phyloP scores from a whole-genome alignment of 2,888 invertebrate species.

The Orgyia antiqua region DNA sequence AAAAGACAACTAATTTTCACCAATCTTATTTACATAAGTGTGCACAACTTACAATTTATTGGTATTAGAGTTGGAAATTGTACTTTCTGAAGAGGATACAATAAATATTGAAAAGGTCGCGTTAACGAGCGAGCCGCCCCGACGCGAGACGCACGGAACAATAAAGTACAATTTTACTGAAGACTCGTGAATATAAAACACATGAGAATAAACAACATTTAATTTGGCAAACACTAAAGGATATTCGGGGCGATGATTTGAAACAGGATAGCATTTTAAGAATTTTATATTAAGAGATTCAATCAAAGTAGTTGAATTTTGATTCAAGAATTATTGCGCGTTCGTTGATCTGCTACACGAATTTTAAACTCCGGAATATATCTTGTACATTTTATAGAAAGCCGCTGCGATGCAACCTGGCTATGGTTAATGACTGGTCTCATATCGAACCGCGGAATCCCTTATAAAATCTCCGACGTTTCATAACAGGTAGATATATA shows the following conservation, averaged over 20 bases:
- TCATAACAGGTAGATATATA: slow-evolving; percentile 61
- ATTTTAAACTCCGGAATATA: slow-evolving; percentile 53
- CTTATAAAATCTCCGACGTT: slow-evolving; percentile 70
- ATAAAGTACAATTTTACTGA: slow-evolving; percentile 66
- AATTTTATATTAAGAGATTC: slow-evolving; percentile 31
- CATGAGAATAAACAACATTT: slow-evolving; percentile 39
- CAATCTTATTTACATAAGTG: slow-evolving; percentile 32
- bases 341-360: slow-evolving; percentile 59
- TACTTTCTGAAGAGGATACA: slow-evolving; percentile 73
- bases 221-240: slow-evolving; percentile 45
- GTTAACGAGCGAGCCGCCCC: slow-evolving; percentile 71
- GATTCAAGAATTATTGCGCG: slow-evolving; percentile 40
- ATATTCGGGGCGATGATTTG: slow-evolving; percentile 27
- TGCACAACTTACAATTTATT: slow-evolving; percentile 57
- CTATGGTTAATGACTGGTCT: slow-evolving; percentile 64
- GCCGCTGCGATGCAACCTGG: slow-evolving; percentile 45
- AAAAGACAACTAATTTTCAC: slow-evolving; percentile 11
- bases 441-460: slow-evolving; percentile 69
- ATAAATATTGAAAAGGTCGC: slow-evolving; percentile 74
- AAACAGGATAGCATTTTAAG: slow-evolving; percentile 22
- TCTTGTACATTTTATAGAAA: slow-evolving; percentile 59
- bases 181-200: slow-evolving; percentile 52
- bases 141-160: slow-evolving; percentile 63
- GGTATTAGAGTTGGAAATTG: slow-evolving; percentile 67
- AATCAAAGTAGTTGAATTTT: slow-evolving; percentile 29